Evolutionary conservation across 2,113 vertebrate genomes (phyloP), one percentile per base, ranked within the genome.

Genomic region (Lepisosteus osseus): DNA sequence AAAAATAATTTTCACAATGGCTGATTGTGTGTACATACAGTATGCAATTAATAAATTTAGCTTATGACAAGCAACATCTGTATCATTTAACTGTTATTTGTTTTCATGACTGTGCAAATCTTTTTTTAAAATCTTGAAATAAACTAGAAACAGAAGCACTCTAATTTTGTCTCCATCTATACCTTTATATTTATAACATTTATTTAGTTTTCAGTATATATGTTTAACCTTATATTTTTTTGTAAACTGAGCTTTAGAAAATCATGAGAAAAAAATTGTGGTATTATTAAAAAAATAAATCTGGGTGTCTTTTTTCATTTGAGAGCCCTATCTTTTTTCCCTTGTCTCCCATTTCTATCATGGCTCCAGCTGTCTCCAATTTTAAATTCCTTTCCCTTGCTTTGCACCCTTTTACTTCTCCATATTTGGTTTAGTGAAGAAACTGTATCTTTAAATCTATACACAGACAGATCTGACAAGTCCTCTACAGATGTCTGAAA

Each of bases 361-460:
- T 51, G 51, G 45, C 69, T n/a, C 69, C 59, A 51, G 40, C 42
- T 29, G 59, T 63, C 69, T 63, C 62, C 59, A 61, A 61, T 15
- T 51, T 17, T 51, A 29, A 71, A 45, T 14, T 9, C 14, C 43
- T 59, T 13, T 15, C 15, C 17, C 56, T 62, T 6, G 14, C 51
- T 41, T 47, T 17, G 8, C 69, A 9, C 7, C 43, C 56, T 71
- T 15, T 62, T 42, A 63, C 29, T 71, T 63, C 69, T 59, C 44
- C 12, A 69, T 69, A 61, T 57, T 14, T 61, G 17, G 61, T 14
- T 59, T 15, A 17, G 57, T n/a, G 40, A 43, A 45, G 69, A 62
- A 71, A 62, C 69, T 62, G 43, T 63, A 65, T 65, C 62, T 69
- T 71, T 71, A 63, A 62, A 71, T 71, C n/a, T 29, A 63, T 51